Percentiles rank a stretch among this genome's conserved stretches.
Evolutionary conservation across 2,797 vertebrate species (phyloP).

Genomic region (Syngnathus rostellatus): DNA sequence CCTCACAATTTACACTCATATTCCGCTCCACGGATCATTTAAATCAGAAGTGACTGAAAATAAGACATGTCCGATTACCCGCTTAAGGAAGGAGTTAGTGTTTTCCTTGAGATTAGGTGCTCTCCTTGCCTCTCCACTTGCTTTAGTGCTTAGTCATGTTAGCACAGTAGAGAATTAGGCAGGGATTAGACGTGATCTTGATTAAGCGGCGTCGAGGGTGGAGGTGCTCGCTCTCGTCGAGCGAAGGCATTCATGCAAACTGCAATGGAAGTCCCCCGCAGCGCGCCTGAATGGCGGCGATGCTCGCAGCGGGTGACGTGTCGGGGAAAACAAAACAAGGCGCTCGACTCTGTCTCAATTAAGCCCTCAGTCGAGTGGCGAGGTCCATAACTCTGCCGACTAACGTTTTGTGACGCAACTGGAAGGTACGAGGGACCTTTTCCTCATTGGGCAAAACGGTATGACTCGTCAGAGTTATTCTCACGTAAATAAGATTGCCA

Average conservation of each 20-base stretch:
- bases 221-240: conserved; percentile 26
- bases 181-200: conserved; percentile 46
- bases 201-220: conserved; percentile 40
- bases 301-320: conserved; percentile 8
- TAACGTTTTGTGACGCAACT: conserved; percentile 17
- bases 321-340: conserved; percentile 3
- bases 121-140: neutral
- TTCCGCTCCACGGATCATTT: neutral
- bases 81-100: neutral
- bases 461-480: neutral
- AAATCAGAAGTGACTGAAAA: neutral
- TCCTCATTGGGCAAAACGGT: conserved; percentile 19
- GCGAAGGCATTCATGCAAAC: conserved; percentile 37
- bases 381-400: neutral
- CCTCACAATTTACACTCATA: too few species aligned
- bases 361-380: neutral
- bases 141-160: conserved; percentile 5
- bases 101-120: neutral
- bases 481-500: neutral
- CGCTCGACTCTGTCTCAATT: conserved; percentile 10
- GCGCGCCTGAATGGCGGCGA: conserved; percentile 2
- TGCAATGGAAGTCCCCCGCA: conserved; percentile 18
- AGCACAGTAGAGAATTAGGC: conserved; percentile 34
- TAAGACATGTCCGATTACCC: neutral
- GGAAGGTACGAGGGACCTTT: conserved; percentile 27